Conservation (phyloP, 2,797 vertebrate species). For the Natrix natrix region DNA sequence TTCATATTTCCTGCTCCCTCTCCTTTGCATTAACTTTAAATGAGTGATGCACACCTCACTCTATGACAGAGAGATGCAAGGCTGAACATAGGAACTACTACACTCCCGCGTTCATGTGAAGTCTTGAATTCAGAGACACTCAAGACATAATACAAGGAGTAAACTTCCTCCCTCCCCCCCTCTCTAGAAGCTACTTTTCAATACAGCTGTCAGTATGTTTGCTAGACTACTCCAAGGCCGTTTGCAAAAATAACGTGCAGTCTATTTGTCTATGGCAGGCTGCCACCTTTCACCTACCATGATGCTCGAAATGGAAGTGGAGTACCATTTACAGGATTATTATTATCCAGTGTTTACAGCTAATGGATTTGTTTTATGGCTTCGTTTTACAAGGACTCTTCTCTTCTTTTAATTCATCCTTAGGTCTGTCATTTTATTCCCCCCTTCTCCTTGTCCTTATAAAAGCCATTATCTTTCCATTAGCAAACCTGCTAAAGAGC, state of each 20-base stretch:
- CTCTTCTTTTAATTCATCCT: conserved; percentile 60
- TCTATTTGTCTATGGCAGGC: conserved; percentile 51
- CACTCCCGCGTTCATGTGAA: conserved; percentile 5
- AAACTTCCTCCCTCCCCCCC: conserved; percentile 30
- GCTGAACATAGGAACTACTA: background rate
- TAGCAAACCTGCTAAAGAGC: conserved; percentile 61
- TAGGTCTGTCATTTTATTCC: conserved; percentile 58
- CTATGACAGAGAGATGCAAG: background rate
- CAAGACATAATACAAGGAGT: conserved; percentile 50
- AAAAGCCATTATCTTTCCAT: conserved; percentile 69
- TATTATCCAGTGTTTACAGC: conserved; percentile 56
- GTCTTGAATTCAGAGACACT: conserved; percentile 18
- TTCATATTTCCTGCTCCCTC: background rate
- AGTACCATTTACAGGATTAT: conserved; percentile 60
- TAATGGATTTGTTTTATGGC: conserved; percentile 57
- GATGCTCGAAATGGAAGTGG: conserved; percentile 35
- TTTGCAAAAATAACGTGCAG: conserved; percentile 49
- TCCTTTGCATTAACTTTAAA: background rate
- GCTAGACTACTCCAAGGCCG: conserved; percentile 47
- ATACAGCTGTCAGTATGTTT: conserved; percentile 51
- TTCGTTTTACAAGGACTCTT: conserved; percentile 59
- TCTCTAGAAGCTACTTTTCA: conserved; percentile 31
- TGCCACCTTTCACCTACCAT: conserved; percentile 59
- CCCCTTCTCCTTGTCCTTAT: conserved; percentile 53
- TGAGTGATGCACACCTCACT: background rate